These are phyloP conservation scores for Drosophila monieri DNA, from an alignment of 2,888 invertebrate genomes.

Conservation along the genomic window DNA sequence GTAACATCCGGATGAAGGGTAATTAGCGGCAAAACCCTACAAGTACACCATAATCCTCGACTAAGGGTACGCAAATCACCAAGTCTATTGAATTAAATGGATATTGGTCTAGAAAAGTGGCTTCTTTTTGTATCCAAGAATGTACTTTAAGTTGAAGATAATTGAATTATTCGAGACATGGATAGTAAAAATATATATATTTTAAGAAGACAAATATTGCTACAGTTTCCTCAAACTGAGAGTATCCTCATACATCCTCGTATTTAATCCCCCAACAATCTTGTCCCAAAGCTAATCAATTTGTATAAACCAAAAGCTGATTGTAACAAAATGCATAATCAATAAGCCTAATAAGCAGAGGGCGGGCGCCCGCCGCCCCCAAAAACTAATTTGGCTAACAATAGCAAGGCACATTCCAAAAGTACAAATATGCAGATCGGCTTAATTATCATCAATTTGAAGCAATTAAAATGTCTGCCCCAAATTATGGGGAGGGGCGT, in stretches of 20 bases:
- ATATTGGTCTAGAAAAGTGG: not conserved
- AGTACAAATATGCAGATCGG: constrained; percentile 77
- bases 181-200: no score
- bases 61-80: constrained; percentile 28
- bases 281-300: constrained; percentile 36
- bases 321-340: constrained; percentile 67
- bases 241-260: not conserved
- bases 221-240: no score
- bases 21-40: constrained; percentile 76
- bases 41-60: constrained; percentile 49
- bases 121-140: not conserved
- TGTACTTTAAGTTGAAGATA: no score
- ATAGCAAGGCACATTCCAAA: constrained; percentile 46
- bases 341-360: constrained; percentile 53
- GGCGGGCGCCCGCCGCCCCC: constrained; percentile 16
- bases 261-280: constrained; percentile 6
- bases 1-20: constrained; percentile 71
- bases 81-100: constrained; percentile 13
- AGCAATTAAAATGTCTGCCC: constrained; percentile 76
- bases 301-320: constrained; percentile 37
- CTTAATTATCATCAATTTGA: constrained; percentile 80
- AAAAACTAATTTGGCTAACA: constrained; percentile 51
- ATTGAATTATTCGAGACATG: no score
- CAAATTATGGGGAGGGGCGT: constrained; percentile 2
- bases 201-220: not conserved